These are phyloP conservation scores for Phaenicophaeus curvirostris DNA, from an alignment of 2,797 vertebrate genomes.

Conservation along the genomic window DNA sequence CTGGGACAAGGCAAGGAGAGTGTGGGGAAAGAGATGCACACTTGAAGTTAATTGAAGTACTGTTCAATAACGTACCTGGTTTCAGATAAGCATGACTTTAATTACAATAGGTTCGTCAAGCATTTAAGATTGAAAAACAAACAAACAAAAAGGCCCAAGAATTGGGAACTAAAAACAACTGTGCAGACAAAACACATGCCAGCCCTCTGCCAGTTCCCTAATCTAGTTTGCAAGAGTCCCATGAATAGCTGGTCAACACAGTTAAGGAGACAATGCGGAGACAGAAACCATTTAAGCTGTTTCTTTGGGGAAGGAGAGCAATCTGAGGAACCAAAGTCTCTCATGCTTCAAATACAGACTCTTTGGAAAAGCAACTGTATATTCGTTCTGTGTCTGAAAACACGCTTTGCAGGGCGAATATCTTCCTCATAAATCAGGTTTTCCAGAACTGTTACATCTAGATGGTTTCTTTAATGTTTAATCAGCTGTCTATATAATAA, in stretches of 20 bases:
- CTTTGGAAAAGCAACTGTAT: not conserved
- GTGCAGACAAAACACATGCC: not conserved
- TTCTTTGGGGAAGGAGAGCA: not conserved
- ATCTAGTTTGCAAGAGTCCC: not conserved
- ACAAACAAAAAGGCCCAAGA: not conserved
- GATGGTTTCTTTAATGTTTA: not conserved
- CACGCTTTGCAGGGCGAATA: not conserved
- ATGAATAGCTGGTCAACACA: not conserved
- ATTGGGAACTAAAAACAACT: not conserved
- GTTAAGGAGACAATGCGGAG: not conserved
- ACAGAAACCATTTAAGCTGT: not conserved
- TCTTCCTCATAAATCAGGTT: not conserved
- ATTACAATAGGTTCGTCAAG: not conserved
- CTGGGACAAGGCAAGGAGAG: not conserved
- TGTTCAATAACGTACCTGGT: not conserved
- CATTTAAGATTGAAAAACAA: not conserved
- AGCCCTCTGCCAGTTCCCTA: not conserved
- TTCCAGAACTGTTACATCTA: not conserved
- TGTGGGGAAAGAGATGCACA: not conserved
- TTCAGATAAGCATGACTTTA: not conserved
- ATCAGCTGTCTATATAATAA: slow-evolving; percentile 2
- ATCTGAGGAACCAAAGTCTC: not conserved
- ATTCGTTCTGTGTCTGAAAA: not conserved
- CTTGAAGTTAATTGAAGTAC: not conserved
- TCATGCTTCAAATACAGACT: not conserved